A percentile compares a stretch with the other conserved stretches of the same genome.
Conservation (phyloP, 2,797 vertebrate genomes). For the Sebastes oblongus region DNA sequence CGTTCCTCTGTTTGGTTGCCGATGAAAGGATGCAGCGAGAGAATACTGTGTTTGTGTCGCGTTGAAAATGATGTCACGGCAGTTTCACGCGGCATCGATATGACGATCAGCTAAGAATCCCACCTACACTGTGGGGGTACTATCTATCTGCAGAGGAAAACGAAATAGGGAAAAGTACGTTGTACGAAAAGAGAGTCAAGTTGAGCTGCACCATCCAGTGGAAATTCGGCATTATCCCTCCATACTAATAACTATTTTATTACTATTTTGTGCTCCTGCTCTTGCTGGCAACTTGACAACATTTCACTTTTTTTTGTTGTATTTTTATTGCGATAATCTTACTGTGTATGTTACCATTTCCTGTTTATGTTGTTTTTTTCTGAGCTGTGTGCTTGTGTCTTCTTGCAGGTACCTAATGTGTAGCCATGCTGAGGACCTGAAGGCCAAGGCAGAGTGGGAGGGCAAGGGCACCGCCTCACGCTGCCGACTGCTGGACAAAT, state of each 20-base stretch:
- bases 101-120: rapidly evolving
- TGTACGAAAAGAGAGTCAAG: not conserved
- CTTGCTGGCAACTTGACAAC: not conserved
- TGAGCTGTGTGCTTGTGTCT: conserved; percentile 18
- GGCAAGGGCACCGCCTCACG: conserved; percentile 95
- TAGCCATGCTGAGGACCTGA: conserved; percentile 96
- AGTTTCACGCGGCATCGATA: not conserved
- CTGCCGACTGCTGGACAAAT: conserved; percentile 95
- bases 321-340: not conserved
- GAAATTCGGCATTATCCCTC: not conserved
- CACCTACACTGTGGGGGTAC: not conserved
- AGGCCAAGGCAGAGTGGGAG: conserved; percentile 98
- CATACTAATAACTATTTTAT: not conserved
- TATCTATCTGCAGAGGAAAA: no score
- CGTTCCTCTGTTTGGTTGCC: no score
- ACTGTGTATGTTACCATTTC: not conserved
- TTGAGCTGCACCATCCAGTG: not conserved
- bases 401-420: conserved; percentile 95
- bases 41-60: no score
- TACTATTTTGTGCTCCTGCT: not conserved
- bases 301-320: not conserved
- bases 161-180: rapidly evolving
- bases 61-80: not conserved
- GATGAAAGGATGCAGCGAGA: no score
- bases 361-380: not conserved